These are phyloP conservation scores for Sphyrna mokarran DNA, from an alignment of 2,113 vertebrate genomes.

Conservation along the genomic window DNA sequence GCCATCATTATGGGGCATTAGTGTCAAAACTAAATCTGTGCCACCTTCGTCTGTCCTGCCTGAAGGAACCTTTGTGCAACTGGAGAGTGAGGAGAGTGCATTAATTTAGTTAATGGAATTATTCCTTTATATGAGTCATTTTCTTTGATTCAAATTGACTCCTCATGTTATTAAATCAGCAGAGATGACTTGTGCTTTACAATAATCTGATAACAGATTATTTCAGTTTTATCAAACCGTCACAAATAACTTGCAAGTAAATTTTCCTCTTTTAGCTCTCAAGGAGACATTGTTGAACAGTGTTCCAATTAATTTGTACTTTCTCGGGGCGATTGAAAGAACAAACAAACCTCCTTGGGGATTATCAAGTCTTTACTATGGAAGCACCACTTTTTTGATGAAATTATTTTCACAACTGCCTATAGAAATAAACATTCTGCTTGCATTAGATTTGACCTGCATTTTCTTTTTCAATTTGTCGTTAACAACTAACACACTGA, in stretches of 20 bases:
- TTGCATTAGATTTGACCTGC: neutral
- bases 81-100: neutral
- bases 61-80: neutral
- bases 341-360: neutral
- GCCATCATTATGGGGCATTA: neutral
- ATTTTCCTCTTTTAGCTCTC: neutral
- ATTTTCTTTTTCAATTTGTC: neutral
- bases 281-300: neutral
- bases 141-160: neutral
- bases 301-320: neutral
- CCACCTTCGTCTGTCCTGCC: neutral
- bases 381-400: neutral
- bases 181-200: neutral
- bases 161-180: neutral
- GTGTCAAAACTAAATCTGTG: constrained; percentile 2
- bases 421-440: neutral
- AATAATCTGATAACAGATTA: neutral
- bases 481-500: neutral
- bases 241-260: neutral
- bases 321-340: neutral
- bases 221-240: neutral
- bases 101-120: neutral
- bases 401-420: neutral
- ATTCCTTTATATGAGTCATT: neutral
- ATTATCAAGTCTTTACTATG: neutral